Evolutionary conservation across 1,140 invertebrate genomes (phyloP).

Genomic region (Meloidogyne chitwoodi): DNA sequence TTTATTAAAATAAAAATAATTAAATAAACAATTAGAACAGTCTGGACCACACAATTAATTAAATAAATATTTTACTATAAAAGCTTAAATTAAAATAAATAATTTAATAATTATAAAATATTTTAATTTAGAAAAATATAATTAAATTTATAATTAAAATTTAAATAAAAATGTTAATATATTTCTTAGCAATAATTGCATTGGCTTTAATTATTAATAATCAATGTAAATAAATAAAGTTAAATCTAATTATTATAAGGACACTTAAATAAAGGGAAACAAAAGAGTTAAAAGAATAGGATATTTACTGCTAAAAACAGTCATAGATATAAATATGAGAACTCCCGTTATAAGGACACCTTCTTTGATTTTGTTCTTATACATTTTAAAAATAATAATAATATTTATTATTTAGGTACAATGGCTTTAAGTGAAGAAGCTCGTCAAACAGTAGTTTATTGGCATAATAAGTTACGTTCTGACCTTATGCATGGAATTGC

Average conservation of each 20-base stretch:
- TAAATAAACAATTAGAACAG: not conserved
- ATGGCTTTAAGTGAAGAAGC: not conserved
- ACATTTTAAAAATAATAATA: too few species aligned
- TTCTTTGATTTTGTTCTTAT: too few species aligned
- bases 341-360: too few species aligned
- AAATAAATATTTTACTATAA: not conserved
- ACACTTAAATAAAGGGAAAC: too few species aligned
- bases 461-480: not conserved
- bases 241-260: not conserved
- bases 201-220: not conserved
- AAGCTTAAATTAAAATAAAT: not conserved
- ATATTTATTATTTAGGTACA: not conserved
- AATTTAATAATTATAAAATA: not conserved
- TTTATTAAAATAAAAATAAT: not conserved
- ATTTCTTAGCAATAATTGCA: not conserved
- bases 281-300: too few species aligned
- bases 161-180: not conserved
- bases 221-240: not conserved
- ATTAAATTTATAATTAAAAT: not conserved
- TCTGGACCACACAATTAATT: not conserved
- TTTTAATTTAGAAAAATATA: not conserved
- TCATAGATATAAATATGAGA: too few species aligned
- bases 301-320: too few species aligned
- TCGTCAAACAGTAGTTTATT: not conserved
- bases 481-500: not conserved